phyloP scores from a whole-genome alignment of 1,140 invertebrate genomes.

The Trichonephila inaurata region DNA sequence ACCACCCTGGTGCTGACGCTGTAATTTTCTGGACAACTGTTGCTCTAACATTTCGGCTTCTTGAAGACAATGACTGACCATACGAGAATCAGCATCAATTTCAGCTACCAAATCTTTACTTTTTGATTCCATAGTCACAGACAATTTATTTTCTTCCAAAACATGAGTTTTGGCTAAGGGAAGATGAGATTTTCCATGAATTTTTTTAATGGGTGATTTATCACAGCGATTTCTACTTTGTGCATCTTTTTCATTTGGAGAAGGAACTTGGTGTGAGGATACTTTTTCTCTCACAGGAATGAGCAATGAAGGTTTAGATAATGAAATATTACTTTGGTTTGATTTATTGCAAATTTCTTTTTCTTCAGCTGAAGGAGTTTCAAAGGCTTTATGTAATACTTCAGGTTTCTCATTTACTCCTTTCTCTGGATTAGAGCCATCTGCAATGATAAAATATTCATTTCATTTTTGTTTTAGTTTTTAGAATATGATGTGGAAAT shows the following conservation, averaged over 20 bases:
- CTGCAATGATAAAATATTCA: background rate
- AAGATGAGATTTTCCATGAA: slow-evolving; percentile 62
- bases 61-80: slow-evolving; percentile 77
- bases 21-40: slow-evolving; percentile 75
- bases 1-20: slow-evolving; percentile 65
- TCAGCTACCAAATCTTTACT: slow-evolving; percentile 76
- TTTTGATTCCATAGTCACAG: background rate
- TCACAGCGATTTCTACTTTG: slow-evolving; percentile 32
- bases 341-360: slow-evolving; percentile 6
- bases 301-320: slow-evolving; percentile 32
- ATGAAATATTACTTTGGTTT: background rate
- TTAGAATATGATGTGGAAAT: too few relatives aligned
- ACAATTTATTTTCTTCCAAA: slow-evolving; percentile 56
- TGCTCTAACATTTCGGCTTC: slow-evolving; percentile 78
- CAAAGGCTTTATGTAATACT: slow-evolving; percentile 56
- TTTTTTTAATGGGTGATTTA: slow-evolving; percentile 59
- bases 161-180: slow-evolving; percentile 51
- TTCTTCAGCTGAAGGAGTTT: background rate
- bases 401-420: slow-evolving; percentile 66
- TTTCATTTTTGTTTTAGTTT: background rate
- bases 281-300: slow-evolving; percentile 54
- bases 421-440: slow-evolving; percentile 67
- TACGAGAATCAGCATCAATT: slow-evolving; percentile 77
- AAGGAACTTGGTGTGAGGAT: slow-evolving; percentile 1
- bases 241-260: slow-evolving; percentile 35